Base-by-base conservation (phyloP, 2,888 invertebrate genomes). In the Pecten maximus region DNA sequence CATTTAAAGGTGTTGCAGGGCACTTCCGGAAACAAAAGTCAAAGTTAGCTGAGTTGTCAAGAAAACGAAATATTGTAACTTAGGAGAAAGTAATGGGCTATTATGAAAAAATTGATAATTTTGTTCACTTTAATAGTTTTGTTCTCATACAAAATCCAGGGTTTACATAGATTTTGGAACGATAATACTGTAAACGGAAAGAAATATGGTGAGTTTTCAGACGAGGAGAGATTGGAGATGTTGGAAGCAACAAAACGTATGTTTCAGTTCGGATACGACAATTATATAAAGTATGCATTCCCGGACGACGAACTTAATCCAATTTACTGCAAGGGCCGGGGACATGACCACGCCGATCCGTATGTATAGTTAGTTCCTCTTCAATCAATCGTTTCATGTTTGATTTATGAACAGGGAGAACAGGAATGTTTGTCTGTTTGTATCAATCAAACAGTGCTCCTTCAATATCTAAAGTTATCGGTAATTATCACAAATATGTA, bases 271-370 rank as follows among this genome's bases (percentile, higher is more conserved):
- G 97, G 97, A 3, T 98, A 97, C 95, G 97, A 97, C 94, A 97
- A 97, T 94, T 98, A 98, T 96, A 97, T 98, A 97, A 97, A 97
- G 93, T 96, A 97, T 96, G 98, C 98, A 0, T 98, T 97, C 96
- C 98, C 98, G 0, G 95, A 97, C 93, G 98, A 98, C 96, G 98
- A 98, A 95, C 96, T 98, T 28, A 97, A 98, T 96, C 98, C 98
- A 0, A 97, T 98, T 91, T 97, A 97, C 93, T 98, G 98, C 95
- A 96, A 95, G 86, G 98, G 98, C 50, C 96, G 98, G 93, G 98
- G 98, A 86, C 97, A 97, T 60, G 98, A 98, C 96, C 96, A 97
- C 95, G 97, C 97, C 4, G 97, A 97, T 96, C 97, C 97, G 97
- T 97, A 96, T 97, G 95, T 89, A 54, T 19, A 40, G 48, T n/a